Conservation (phyloP, 2,888 invertebrate species). For the Ecdyonurus torrentis region DNA sequence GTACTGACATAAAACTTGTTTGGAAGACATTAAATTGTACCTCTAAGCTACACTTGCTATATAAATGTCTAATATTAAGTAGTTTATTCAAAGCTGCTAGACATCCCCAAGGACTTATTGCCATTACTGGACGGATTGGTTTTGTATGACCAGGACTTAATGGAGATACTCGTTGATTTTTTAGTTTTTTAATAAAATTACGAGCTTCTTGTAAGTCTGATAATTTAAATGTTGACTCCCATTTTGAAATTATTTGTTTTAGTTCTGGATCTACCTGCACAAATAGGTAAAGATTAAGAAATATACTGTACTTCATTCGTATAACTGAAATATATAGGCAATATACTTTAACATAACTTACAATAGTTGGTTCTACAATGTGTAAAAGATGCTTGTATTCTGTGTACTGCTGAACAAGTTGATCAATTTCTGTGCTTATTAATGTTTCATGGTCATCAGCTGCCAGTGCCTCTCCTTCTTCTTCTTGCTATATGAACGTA, state of each 20-base stretch:
- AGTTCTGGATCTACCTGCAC: neutral
- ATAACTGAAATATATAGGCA: neutral
- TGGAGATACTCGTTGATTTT: neutral
- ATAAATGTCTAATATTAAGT: slow-evolving; percentile 5
- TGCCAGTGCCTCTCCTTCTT: slow-evolving; percentile 11
- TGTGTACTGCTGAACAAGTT: slow-evolving; percentile 19
- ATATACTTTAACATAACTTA: slow-evolving; percentile 5
- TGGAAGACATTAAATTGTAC: neutral
- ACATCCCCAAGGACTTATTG: slow-evolving; percentile 13
- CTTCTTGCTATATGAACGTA: slow-evolving; percentile 11
- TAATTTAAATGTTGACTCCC: neutral
- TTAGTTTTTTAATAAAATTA: neutral
- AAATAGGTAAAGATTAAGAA: too few relatives aligned
- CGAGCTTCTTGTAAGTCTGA: neutral
- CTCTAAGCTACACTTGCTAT: neutral
- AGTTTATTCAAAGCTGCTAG: slow-evolving; percentile 12
- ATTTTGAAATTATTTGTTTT: neutral
- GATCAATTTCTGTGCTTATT: slow-evolving; percentile 14
- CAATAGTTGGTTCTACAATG: slow-evolving; percentile 13
- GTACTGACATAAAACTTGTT: neutral
- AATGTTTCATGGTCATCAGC: slow-evolving; percentile 8
- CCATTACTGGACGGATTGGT: slow-evolving; percentile 7
- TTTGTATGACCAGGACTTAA: neutral
- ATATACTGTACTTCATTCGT: too few relatives aligned
- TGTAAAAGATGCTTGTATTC: slow-evolving; percentile 18